Percentiles rank a stretch among this genome's conserved stretches.
Evolutionary conservation across 2,113 vertebrate genomes (phyloP).

Genomic region (Diadophis punctatus): DNA sequence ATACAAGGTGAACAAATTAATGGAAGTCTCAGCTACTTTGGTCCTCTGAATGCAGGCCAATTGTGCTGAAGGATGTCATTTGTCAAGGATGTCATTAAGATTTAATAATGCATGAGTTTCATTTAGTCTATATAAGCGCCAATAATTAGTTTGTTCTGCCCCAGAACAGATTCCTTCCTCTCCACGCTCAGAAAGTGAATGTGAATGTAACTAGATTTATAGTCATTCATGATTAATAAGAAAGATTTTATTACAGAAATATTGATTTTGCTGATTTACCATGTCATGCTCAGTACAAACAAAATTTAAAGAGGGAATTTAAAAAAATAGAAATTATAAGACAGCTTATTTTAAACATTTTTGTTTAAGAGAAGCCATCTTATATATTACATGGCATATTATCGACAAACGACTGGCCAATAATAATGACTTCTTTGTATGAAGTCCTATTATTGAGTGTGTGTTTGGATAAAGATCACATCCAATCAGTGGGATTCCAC

Average conservation of each 20-base stretch:
- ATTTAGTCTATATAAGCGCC: not conserved
- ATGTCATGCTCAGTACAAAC: not conserved
- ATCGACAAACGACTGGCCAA: not conserved
- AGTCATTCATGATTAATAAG: constrained; percentile 2
- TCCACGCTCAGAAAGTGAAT: constrained; percentile 8
- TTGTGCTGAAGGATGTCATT: not conserved
- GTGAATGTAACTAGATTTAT: not conserved
- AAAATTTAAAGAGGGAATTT: not conserved
- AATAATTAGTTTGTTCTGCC: constrained; percentile 12
- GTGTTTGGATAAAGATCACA: not conserved
- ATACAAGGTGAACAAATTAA: constrained; percentile 14
- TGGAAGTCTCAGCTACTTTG: not conserved
- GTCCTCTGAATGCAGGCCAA: constrained; percentile 17
- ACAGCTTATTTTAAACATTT: not conserved
- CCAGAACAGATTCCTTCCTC: not conserved
- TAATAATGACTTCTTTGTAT: not conserved
- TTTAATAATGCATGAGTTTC: constrained; percentile 8
- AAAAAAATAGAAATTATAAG: not conserved
- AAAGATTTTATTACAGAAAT: not conserved
- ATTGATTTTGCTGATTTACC: not conserved
- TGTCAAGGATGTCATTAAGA: constrained; percentile 9
- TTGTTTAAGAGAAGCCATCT: not conserved
- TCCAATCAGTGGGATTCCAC: not conserved
- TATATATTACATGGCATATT: not conserved
- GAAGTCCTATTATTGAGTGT: not conserved